Evolutionary conservation across 2,888 invertebrate genomes (phyloP).

Genomic region (Meghimatium bilineatum): DNA sequence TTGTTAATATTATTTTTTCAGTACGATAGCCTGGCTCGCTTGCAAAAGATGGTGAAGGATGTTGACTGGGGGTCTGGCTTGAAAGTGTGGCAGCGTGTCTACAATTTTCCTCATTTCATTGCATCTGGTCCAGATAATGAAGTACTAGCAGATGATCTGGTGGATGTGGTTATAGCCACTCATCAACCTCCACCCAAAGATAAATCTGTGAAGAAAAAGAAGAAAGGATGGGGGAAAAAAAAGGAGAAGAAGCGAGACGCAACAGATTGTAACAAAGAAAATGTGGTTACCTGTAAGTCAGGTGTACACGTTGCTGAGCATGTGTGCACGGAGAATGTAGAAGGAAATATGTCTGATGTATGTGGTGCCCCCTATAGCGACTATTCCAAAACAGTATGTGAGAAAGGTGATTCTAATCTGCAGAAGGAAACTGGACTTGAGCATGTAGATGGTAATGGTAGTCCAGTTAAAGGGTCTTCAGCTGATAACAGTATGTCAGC

Average conservation of each 20-base stretch:
- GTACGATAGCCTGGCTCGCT: constrained; percentile 68
- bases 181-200: constrained; percentile 20
- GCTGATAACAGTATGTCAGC: not conserved
- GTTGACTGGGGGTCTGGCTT: constrained; percentile 76
- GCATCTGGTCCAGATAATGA: constrained; percentile 58
- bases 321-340: not conserved
- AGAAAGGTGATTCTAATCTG: not conserved
- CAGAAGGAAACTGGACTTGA: not conserved
- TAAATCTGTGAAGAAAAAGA: constrained; percentile 43
- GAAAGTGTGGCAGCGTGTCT: constrained; percentile 72
- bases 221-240: constrained; percentile 38
- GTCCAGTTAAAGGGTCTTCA: constrained; percentile 8
- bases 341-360: not conserved
- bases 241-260: constrained; percentile 50
- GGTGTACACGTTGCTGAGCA: not conserved
- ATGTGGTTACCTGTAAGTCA: not conserved
- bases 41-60: constrained; percentile 67
- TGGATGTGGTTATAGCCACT: constrained; percentile 39
- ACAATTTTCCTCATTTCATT: constrained; percentile 64
- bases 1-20: constrained; percentile 51
- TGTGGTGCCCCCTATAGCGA: not conserved
- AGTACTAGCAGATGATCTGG: constrained; percentile 45
- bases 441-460: not conserved
- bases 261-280: constrained; percentile 44
- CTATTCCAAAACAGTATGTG: not conserved